Evolutionary conservation across 2,113 vertebrate species (phyloP), one percentile per base, ranked within the genome.

Genomic region (Cinclus cinclus): DNA sequence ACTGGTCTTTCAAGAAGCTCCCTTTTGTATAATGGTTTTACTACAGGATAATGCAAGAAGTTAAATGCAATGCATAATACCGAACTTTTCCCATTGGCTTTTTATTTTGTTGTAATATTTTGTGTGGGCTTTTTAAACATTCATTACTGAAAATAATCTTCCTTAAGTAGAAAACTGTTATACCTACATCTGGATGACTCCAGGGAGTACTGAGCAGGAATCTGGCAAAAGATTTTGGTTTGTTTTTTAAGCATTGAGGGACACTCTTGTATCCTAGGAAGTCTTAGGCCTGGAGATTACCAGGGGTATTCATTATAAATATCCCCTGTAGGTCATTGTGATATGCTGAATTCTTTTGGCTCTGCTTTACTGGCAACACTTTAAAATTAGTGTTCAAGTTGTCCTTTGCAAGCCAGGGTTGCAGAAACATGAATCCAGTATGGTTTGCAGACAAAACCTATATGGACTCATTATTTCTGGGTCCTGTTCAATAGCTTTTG

Each of bases 391-490:
- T 11, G 27, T 87, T 83, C 39, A 58, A 37, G 47, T 83, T 5
- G 4, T 90, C 71, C 53, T 95, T 85, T 91, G 89, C 93, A 95
- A 94, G 68, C 44, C 68, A 90, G 35, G 37, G 52, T 68, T 92
- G 46, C 74, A 81, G 52, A 87, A 89, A 53, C 65, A 88, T 2
- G 12, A 64, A 60, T 73, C 37, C n/a, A 27, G 44, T 63, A 49
- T 69, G 30, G 24, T 82, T 96, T 94, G 59, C 80, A 83, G 50
- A 55, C 35, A 93, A 78, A 94, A 86, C 78, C 37, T 39, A 19
- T 76, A 90, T 90, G 47, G 82, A 74, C 37, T 96, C 31, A 37
- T 94, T 94, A 93, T 95, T 92, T 84, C 85, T 83, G 42, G 31
- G 28, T 52, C 42, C 41, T 31, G 20, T 81, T 68, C 69, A 70